Conservation (phyloP, 2,113 vertebrate species). For the Ranitomeya imitator region DNA sequence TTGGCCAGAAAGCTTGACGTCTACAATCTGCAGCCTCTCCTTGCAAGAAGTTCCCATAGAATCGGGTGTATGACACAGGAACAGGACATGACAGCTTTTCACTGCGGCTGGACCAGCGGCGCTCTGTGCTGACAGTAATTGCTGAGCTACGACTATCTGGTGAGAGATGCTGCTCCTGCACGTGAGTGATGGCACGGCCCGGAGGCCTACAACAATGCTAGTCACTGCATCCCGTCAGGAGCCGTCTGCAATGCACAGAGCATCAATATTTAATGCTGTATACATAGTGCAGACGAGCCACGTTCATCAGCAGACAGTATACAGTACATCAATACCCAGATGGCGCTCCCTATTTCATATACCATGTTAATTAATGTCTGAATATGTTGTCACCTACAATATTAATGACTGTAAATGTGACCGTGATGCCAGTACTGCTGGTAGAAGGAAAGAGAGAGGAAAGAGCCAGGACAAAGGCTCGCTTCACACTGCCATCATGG, state of each 20-base stretch:
- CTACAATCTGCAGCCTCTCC: not conserved
- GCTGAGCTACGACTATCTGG: not conserved
- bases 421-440: not conserved
- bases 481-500: not conserved
- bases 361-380: not conserved
- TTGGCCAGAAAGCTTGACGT: not conserved
- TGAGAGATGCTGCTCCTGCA: not conserved
- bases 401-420: not conserved
- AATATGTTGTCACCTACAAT: not conserved
- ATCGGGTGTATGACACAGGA: not conserved
- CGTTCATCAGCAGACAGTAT: not conserved
- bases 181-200: not conserved
- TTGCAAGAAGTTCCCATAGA: not conserved
- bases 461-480: not conserved
- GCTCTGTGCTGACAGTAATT: not conserved
- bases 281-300: not conserved
- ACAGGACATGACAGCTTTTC: not conserved
- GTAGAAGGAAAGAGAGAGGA: not conserved
- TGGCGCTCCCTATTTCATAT: not conserved
- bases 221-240: not conserved
- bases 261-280: slow-evolving; percentile 7
- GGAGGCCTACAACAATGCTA: not conserved
- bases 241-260: not conserved
- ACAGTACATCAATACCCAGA: not conserved
- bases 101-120: not conserved